Percentiles rank a stretch among this genome's conserved stretches.
Conservation (phyloP, 2,113 vertebrate species). For the Hemiscyllium ocellatum region DNA sequence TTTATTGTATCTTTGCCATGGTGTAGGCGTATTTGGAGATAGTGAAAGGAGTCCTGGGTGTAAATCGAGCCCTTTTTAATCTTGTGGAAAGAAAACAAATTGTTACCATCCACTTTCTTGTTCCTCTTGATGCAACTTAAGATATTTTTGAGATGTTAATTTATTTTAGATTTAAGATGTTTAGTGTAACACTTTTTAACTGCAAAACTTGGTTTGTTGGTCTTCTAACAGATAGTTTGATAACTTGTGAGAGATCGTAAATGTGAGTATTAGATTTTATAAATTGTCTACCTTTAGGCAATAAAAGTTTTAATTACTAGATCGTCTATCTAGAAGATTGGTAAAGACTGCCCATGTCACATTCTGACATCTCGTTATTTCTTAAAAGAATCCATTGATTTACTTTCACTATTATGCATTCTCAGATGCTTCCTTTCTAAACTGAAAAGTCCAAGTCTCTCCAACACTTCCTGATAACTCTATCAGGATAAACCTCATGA, state of each 20-base stretch:
- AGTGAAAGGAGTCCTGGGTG: background rate
- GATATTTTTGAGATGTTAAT: background rate
- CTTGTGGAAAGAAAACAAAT: background rate
- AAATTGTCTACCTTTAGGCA: background rate
- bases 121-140: background rate
- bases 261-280: background rate
- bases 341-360: background rate
- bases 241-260: background rate
- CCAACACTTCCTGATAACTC: background rate
- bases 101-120: background rate
- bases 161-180: background rate
- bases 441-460: background rate
- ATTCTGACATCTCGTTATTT: background rate
- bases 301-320: background rate
- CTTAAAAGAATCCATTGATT: background rate
- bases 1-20: background rate
- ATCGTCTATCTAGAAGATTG: background rate
- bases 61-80: background rate
- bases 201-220: background rate
- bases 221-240: background rate
- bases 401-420: background rate
- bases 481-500: background rate
- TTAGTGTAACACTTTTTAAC: background rate
- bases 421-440: background rate
- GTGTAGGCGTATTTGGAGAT: too few species aligned